Evolutionary conservation across 2,888 invertebrate species (phyloP).

Genomic region (Temnothorax ravouxi): DNA sequence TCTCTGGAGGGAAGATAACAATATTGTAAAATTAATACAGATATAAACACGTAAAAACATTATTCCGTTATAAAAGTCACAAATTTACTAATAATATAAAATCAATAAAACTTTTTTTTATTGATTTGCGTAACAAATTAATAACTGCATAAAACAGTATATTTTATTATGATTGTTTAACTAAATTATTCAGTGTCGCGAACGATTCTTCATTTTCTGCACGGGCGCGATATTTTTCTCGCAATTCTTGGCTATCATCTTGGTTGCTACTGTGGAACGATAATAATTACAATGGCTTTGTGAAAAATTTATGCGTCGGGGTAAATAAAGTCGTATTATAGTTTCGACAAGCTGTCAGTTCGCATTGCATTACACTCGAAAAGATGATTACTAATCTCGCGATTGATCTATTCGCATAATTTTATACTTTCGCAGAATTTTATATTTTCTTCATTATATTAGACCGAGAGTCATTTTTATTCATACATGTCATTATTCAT

Average conservation of each 20-base stretch:
- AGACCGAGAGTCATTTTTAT: not conserved
- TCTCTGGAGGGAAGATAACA: not conserved
- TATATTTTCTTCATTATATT: not conserved
- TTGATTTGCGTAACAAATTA: not conserved
- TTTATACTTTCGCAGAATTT: not conserved
- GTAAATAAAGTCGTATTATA: slow-evolving; percentile 29
- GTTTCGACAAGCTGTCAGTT: not conserved
- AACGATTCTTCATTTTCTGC: not conserved
- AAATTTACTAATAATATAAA: not conserved
- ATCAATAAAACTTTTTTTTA: not conserved
- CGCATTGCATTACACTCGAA: not conserved
- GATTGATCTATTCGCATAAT: not conserved
- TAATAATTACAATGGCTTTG: slow-evolving; percentile 18
- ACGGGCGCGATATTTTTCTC: slow-evolving; percentile 1
- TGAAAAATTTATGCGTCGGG: slow-evolving; percentile 16
- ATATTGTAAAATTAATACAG: not conserved
- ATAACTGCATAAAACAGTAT: not conserved
- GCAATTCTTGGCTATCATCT: slow-evolving; percentile 7
- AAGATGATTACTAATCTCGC: not conserved
- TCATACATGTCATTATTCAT: not conserved
- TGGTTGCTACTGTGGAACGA: not conserved
- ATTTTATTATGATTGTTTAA: not conserved
- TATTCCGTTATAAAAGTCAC: not conserved
- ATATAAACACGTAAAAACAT: not conserved
- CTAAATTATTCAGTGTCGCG: not conserved